These are phyloP conservation scores for Amblyteles armatorius DNA, from an alignment of 2,888 invertebrate species.

Conservation along the genomic window DNA sequence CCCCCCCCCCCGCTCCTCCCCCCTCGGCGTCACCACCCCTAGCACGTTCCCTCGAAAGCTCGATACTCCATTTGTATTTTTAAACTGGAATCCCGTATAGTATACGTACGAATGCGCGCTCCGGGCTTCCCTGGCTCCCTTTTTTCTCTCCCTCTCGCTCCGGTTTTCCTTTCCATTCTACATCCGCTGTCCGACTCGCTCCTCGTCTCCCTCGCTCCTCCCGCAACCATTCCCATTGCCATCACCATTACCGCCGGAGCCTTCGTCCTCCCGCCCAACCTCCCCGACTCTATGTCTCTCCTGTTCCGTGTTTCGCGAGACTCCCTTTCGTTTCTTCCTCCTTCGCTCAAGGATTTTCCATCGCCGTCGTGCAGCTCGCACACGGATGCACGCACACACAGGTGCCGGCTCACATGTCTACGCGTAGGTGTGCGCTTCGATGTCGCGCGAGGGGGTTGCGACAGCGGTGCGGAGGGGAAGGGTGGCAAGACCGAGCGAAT, in stretches of 20 bases:
- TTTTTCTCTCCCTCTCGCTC: conserved; percentile 22
- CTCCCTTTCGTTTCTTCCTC: conserved; percentile 17
- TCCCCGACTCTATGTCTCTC: conserved; percentile 59
- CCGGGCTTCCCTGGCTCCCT: conserved; percentile 58
- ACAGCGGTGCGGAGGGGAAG: conserved; percentile 14
- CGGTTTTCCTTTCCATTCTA: conserved; percentile 48
- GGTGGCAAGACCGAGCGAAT: conserved; percentile 21
- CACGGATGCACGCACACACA: conserved; percentile 14
- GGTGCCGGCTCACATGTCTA: conserved; percentile 19
- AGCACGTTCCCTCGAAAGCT: conserved; percentile 81
- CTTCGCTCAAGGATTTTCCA: conserved; percentile 61
- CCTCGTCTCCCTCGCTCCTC: conserved; percentile 42
- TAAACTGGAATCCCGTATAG: conserved; percentile 81
- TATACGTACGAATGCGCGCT: conserved; percentile 74
- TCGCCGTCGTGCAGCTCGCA: conserved; percentile 34
- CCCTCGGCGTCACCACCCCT: conserved; percentile 63
- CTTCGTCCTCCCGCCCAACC: conserved; percentile 59
- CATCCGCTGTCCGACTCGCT: conserved; percentile 27
- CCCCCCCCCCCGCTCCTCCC: background rate
- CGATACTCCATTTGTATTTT: conserved; percentile 84
- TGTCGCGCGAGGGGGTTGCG: conserved; percentile 58
- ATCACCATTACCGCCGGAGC: conserved; percentile 81
- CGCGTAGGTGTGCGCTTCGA: conserved; percentile 63
- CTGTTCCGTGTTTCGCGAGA: conserved; percentile 47
- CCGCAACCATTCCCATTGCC: conserved; percentile 78